phyloP scores from a whole-genome alignment of 2,113 vertebrate genomes.

The Hymenochirus boettgeri region DNA sequence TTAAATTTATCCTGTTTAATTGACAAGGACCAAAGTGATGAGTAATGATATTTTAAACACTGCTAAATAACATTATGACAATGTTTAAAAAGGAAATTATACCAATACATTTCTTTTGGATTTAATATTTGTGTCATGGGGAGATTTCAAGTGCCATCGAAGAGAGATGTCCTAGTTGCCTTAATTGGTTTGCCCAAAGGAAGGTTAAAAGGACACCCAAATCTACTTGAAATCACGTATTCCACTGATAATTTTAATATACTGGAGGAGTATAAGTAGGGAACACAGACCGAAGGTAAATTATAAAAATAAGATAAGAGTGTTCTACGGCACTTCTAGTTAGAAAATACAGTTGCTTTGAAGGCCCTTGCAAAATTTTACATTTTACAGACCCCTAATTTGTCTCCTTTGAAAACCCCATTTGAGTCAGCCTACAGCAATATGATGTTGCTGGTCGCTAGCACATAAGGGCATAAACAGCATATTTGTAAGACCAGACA shows the following conservation, averaged over 20 bases:
- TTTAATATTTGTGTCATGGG: too few species aligned
- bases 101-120: too few species aligned
- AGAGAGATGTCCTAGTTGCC: not conserved
- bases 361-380: slow-evolving; percentile 68
- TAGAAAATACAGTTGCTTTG: slow-evolving; percentile 66
- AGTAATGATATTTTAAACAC: too few species aligned
- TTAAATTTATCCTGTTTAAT: too few species aligned
- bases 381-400: slow-evolving; percentile 63
- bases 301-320: slow-evolving; percentile 58
- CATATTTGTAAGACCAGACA: slow-evolving; percentile 57
- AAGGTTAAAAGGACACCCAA: slow-evolving; percentile 45
- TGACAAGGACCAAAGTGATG: too few species aligned
- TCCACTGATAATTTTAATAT: slow-evolving; percentile 48
- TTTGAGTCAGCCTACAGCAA: slow-evolving; percentile 1
- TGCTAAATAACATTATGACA: too few species aligned
- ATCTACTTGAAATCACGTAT: slow-evolving; percentile 17
- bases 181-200: not conserved
- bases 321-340: slow-evolving; percentile 58
- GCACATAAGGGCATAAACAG: slow-evolving; percentile 34
- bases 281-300: slow-evolving; percentile 52
- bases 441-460: not conserved
- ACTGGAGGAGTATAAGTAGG: slow-evolving; percentile 51
- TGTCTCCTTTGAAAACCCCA: slow-evolving; percentile 18
- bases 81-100: too few species aligned
- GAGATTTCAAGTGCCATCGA: too few species aligned